Conservation (phyloP, 2,797 vertebrate species). For the Prionace glauca region DNA sequence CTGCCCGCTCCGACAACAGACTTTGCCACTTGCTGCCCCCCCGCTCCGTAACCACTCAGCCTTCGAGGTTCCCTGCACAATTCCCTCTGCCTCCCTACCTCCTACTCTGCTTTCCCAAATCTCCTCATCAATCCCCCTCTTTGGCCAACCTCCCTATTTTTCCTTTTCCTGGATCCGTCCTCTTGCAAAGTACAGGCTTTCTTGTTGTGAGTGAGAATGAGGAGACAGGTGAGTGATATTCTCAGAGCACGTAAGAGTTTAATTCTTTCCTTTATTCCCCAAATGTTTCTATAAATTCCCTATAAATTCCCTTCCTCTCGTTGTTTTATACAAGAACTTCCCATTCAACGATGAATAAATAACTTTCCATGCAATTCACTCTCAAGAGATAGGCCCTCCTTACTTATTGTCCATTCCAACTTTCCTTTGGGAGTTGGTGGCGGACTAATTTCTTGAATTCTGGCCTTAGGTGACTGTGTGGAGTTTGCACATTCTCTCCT, state of each 20-base stretch:
- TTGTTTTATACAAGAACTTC: not conserved
- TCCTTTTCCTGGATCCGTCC: not conserved
- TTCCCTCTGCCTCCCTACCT: not conserved
- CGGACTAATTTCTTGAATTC: not conserved
- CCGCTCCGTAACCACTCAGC: not conserved
- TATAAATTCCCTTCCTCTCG: too few relatives aligned
- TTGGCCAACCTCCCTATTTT: not conserved
- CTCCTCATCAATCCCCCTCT: not conserved
- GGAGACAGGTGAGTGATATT: too few relatives aligned
- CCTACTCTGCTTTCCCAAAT: not conserved
- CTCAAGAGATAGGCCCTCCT: not conserved
- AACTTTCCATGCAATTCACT: not conserved
- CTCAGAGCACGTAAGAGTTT: too few relatives aligned
- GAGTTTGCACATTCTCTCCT: too few relatives aligned
- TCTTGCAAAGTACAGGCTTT: not conserved
- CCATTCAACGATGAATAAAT: not conserved
- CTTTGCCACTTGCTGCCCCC: not conserved
- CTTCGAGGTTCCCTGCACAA: not conserved
- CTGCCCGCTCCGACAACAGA: too few relatives aligned
- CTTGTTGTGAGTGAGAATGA: too few relatives aligned
- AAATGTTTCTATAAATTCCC: too few relatives aligned
- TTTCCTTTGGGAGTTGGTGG: not conserved
- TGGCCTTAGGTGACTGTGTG: too few relatives aligned
- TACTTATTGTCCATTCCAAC: not conserved
- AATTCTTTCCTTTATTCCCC: too few relatives aligned